Evolutionary conservation across 2,888 invertebrate genomes (phyloP), one percentile per base, ranked within the genome.

Genomic region (Ormyrus thymus): DNA sequence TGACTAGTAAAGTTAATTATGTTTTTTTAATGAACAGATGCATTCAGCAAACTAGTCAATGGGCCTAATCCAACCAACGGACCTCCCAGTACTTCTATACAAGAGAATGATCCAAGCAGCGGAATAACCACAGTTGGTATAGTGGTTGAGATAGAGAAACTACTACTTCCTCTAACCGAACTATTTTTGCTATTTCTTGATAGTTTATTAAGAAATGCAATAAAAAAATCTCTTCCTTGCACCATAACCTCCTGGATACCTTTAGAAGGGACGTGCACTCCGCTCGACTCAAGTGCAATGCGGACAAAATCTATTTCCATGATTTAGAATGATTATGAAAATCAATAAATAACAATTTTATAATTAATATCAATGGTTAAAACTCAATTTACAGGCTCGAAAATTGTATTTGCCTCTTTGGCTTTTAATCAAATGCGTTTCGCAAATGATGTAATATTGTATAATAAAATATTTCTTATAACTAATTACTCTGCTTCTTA

Each of bases 211-310:
- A 79, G 82, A 62, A 81, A 73, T 51, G 11, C 7, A 53, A 76
- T 0, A 9, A 55, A 43, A 48, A n/a, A n/a, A n/a, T n/a, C 77
- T 29, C 68, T 86, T 10, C 85, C 86, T 4, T 85, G 85, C 62
- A 83, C 79, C 8, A 72, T 85, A 11, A 79, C 81, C n/a, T 81
- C 84, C 50, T 70, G 83, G 61, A 72, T 79, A 6, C 80, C 81
- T 7, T 50, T 83, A 55, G 58, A 81, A 45, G 79, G 76, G 43
- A 4, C 4, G 1, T 85, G 85, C 56, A 80, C 82, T 9, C 53
- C 78, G 10, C 1, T 4, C 29, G 53, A 29, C 29, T 29, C 29
- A 29, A 29, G 29, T 29, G 29, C 29, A 29, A 4, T 29, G 29
- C 29, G 4, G 29, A 29, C 0, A 29, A 29, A 3, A 29, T 29